These are phyloP conservation scores for Adelges cooleyi DNA, from an alignment of 1,140 invertebrate genomes.

Conservation along the genomic window DNA sequence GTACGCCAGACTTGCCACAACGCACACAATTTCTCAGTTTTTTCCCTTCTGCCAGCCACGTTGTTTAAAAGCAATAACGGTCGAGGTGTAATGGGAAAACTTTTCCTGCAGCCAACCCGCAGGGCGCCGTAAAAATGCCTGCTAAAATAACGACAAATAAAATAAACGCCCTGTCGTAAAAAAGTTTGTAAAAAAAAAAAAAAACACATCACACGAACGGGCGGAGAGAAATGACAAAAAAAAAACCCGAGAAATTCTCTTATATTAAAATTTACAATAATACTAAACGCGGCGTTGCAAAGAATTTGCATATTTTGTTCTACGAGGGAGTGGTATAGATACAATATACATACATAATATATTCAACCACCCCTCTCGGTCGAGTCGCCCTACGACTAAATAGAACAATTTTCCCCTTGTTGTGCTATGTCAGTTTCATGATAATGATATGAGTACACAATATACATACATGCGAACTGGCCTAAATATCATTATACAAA, in stretches of 20 bases:
- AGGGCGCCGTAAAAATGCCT: background rate
- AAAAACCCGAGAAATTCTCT: background rate
- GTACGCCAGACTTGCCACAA: too few species aligned
- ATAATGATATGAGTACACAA: too few species aligned
- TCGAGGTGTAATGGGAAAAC: constrained; percentile 3
- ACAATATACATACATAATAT: background rate
- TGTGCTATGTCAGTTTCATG: too few species aligned
- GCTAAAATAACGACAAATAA: constrained; percentile 9
- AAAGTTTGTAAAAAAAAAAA: too few species aligned
- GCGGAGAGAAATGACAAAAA: background rate
- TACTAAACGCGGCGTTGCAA: background rate
- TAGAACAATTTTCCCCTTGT: background rate
- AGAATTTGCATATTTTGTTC: background rate
- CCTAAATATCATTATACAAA: too few species aligned
- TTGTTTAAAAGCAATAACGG: too few species aligned
- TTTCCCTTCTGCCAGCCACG: too few species aligned
- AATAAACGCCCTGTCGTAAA: background rate
- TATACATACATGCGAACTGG: too few species aligned
- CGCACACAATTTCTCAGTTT: too few species aligned
- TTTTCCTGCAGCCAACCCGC: background rate
- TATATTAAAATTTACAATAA: background rate
- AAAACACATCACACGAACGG: too few species aligned
- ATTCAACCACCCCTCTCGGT: background rate
- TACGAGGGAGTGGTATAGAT: background rate
- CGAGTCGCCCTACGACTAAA: background rate